Base-by-base conservation (phyloP, 2,888 invertebrate genomes). In the Drosophila cracens region DNA sequence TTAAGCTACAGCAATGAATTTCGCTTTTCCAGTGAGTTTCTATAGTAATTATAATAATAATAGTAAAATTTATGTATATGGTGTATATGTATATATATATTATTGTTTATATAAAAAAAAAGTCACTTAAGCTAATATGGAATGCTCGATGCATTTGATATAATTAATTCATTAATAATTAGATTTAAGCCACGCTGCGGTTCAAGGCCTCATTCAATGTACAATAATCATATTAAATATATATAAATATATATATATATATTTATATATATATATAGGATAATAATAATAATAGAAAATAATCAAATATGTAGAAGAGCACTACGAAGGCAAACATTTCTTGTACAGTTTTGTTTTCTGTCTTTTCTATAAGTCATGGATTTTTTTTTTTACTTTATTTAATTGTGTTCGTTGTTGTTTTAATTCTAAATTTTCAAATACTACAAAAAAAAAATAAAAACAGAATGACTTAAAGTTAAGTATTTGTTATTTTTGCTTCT, bases 141-240 rank as follows among this genome's bases (percentile, higher is more conserved):
- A 56, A 80, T 78, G 74, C 74, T 52, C 43, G 21, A 43, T 52
- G 58, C 63, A 66, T 71, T 62, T 70, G 18, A 48, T 63, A 66
- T 65, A 66, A 62, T 54, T 59, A 56, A 43, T 57, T 58, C 43
- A 33, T 64, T 49, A 73, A 72, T 79, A 63, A 70, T 70, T 77
- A 64, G 51, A 69, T 90, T 76, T 85, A 92, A 92, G 92, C 91
- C 92, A 92, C 92, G 82, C 83, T 91, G 90, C 91, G 92, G 92
- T 92, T 87, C 72, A 92, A 92, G 92, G 91, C 92, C 92, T 89
- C 91, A 79, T 68, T 66, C 56, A 90, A 88, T 90, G 76, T 90
- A 91, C 91, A 91, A 34, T 69, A 27, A 53, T 38, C 38, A 56
- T 57, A 46, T 61, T 62, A 51, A 25, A 27, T 61, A 52, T 49